These are phyloP conservation scores for Xyrauchen texanus DNA, from an alignment of 2,113 vertebrate genomes.

Conservation along the genomic window DNA sequence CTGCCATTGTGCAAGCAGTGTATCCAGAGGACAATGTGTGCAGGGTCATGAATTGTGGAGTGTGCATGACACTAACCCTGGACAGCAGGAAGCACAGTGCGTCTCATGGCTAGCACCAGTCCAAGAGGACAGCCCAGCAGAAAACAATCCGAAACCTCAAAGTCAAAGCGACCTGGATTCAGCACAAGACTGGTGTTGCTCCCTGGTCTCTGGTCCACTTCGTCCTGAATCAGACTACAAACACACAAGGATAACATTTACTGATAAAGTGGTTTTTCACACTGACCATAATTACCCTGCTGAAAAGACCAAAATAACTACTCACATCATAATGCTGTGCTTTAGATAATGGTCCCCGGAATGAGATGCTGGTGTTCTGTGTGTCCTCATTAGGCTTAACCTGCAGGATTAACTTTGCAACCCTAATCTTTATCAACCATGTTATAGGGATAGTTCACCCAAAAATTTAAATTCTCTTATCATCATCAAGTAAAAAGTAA, in stretches of 20 bases:
- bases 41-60: not conserved
- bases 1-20: not conserved
- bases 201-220: slow-evolving; percentile 71
- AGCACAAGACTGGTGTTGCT: slow-evolving; percentile 75
- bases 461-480: too few species aligned
- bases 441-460: too few species aligned
- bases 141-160: slow-evolving; percentile 95
- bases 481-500: too few species aligned
- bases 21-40: slow-evolving; percentile 30
- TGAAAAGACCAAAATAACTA: not conserved
- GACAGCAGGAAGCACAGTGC: slow-evolving; percentile 86
- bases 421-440: too few species aligned
- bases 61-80: slow-evolving; percentile 76
- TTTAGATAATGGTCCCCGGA: not conserved
- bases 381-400: too few species aligned
- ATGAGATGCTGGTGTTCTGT: too few species aligned
- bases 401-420: too few species aligned
- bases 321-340: too few species aligned
- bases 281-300: not conserved
- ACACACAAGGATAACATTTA: slow-evolving; percentile 6
- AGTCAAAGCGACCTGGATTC: slow-evolving; percentile 87
- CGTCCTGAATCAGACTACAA: slow-evolving; percentile 81
- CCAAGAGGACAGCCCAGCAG: slow-evolving; percentile 92
- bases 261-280: not conserved
- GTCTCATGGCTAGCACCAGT: slow-evolving; percentile 95